Evolutionary conservation across 1,140 invertebrate species (phyloP).

Genomic region (Thaumatotibia leucotreta): DNA sequence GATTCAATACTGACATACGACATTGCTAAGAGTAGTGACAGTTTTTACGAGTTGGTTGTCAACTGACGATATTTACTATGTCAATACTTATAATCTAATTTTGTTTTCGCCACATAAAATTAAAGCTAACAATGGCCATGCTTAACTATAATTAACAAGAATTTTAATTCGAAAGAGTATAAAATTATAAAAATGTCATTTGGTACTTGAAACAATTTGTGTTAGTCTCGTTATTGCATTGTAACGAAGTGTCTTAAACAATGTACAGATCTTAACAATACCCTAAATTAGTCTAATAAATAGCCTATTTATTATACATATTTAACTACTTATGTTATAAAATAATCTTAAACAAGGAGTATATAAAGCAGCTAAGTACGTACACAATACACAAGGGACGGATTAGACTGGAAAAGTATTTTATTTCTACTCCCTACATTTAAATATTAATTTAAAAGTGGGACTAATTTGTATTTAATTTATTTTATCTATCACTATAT

Average conservation of each 20-base stretch:
- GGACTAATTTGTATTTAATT: background rate
- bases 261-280: background rate
- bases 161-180: background rate
- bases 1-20: too few species aligned
- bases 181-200: conserved; percentile 9
- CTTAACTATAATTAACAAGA: conserved; percentile 21
- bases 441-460: background rate
- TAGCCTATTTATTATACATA: background rate
- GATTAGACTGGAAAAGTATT: background rate
- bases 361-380: background rate
- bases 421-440: background rate
- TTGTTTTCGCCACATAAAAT: conserved; percentile 21
- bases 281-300: conserved; percentile 3
- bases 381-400: background rate
- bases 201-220: background rate
- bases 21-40: too few species aligned
- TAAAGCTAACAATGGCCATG: conserved; percentile 50
- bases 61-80: background rate
- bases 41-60: too few species aligned
- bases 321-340: background rate
- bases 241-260: background rate
- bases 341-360: background rate
- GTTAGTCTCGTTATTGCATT: background rate
- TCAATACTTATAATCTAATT: conserved; percentile 1
- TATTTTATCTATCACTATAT: too few species aligned